Evolutionary conservation across 2,888 invertebrate species (phyloP).

Genomic region (Heliconius ismenius): DNA sequence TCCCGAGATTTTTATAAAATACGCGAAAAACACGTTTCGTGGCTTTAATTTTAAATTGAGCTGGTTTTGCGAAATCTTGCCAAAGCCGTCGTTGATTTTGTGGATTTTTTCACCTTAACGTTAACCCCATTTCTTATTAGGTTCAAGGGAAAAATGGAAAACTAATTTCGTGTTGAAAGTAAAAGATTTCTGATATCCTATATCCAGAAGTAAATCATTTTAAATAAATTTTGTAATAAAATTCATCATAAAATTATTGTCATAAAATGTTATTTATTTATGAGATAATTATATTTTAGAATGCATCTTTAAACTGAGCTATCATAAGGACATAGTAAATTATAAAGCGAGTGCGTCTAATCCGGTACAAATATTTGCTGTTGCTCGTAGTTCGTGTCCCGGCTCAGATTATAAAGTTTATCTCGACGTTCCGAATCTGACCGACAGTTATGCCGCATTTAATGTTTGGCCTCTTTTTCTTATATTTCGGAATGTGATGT

Average conservation of each 20-base stretch:
- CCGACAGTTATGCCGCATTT: conserved; percentile 45
- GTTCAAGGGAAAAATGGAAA: conserved; percentile 63
- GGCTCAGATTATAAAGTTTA: conserved; percentile 68
- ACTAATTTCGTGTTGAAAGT: conserved; percentile 67
- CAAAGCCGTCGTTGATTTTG: conserved; percentile 74
- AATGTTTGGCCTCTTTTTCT: conserved; percentile 9
- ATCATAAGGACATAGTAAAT: conserved; percentile 24
- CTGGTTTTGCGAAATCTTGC: conserved; percentile 77
- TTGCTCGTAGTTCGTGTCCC: conserved; percentile 56
- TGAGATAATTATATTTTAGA: not conserved
- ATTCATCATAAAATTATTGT: conserved; percentile 24
- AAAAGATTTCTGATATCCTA: conserved; percentile 48
- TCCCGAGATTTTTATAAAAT: conserved; percentile 81
- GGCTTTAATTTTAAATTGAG: conserved; percentile 83
- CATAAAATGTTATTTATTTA: not conserved
- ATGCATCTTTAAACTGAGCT: not conserved
- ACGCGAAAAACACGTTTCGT: conserved; percentile 82
- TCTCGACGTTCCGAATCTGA: conserved; percentile 68
- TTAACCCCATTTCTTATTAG: conserved; percentile 68
- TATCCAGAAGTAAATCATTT: conserved; percentile 37
- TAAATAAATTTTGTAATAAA: conserved; percentile 23
- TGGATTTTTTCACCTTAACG: conserved; percentile 61
- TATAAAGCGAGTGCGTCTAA: conserved; percentile 47
- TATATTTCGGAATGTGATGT: conserved; percentile 14
- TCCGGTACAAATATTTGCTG: conserved; percentile 69